Evolutionary conservation across 2,888 invertebrate species (phyloP).

Genomic region (Drosophila bunnanda): DNA sequence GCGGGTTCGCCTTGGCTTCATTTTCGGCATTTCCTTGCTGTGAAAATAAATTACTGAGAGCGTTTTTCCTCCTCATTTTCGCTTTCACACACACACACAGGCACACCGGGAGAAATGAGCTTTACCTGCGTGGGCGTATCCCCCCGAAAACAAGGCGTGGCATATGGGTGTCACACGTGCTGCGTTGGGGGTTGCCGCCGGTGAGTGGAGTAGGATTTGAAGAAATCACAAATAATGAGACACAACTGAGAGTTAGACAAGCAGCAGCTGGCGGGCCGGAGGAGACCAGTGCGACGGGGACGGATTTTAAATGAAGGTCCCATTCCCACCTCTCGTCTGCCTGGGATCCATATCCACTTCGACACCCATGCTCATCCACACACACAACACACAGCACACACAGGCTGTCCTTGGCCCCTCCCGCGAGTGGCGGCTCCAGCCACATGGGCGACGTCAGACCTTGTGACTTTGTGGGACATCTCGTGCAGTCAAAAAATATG

Average conservation of each 20-base stretch:
- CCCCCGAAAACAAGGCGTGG: slow-evolving; percentile 8
- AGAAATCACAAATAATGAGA: slow-evolving; percentile 76
- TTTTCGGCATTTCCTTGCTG: slow-evolving; percentile 48
- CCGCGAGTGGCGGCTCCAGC: slow-evolving; percentile 10
- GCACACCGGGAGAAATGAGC: background rate
- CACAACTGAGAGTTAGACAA: slow-evolving; percentile 62
- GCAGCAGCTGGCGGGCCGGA: slow-evolving; percentile 6
- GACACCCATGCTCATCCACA: slow-evolving; percentile 7
- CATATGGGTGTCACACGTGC: slow-evolving; percentile 12
- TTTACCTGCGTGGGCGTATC: slow-evolving; percentile 10
- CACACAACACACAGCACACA: background rate
- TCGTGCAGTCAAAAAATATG: slow-evolving; percentile 8
- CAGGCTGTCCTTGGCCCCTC: slow-evolving; percentile 10
- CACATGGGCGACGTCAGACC: slow-evolving; percentile 7
- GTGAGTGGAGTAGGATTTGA: slow-evolving; percentile 18
- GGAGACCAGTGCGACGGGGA: slow-evolving; percentile 1
- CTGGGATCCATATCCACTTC: slow-evolving; percentile 14
- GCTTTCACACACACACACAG: background rate
- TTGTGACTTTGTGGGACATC: slow-evolving; percentile 13
- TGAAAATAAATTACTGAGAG: slow-evolving; percentile 63
- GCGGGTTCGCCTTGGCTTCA: slow-evolving; percentile 16
- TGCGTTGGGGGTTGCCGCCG: background rate
- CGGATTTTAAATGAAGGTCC: slow-evolving; percentile 17
- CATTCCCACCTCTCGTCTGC: slow-evolving; percentile 8
- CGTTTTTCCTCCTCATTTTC: slow-evolving; percentile 14